Conservation (phyloP, 2,888 invertebrate genomes). For the Tridacna gigas region DNA sequence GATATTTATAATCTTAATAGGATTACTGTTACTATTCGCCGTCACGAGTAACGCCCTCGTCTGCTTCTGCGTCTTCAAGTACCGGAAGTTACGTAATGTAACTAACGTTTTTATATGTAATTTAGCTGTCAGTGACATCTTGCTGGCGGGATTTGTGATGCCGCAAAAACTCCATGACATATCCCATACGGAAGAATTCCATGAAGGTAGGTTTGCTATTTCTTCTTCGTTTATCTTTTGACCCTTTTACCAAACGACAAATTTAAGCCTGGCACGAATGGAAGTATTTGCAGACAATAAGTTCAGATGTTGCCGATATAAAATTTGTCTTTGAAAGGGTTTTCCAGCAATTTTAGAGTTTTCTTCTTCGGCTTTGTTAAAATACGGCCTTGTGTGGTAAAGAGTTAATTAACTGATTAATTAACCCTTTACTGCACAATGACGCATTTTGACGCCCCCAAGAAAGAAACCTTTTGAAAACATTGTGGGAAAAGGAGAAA, state of each 20-base stretch:
- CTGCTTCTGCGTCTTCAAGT: constrained; percentile 65
- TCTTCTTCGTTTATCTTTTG: neutral
- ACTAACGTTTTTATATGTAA: constrained; percentile 79
- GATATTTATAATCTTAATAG: constrained; percentile 61
- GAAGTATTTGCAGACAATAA: no score
- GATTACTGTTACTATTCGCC: constrained; percentile 63
- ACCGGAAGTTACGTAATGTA: constrained; percentile 69
- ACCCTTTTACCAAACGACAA: neutral
- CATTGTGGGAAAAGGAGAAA: constrained; percentile 13
- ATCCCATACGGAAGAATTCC: constrained; percentile 72
- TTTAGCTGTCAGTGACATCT: constrained; percentile 77
- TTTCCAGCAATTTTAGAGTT: no score
- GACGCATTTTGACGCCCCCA: no score
- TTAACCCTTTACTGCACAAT: no score
- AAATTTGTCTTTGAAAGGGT: no score
- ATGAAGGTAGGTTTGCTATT: constrained; percentile 71
- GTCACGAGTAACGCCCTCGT: constrained; percentile 72
- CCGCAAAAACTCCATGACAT: constrained; percentile 79
- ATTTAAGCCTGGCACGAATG: no score
- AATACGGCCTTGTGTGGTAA: no score
- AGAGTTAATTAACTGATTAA: no score
- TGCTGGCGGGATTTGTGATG: constrained; percentile 74
- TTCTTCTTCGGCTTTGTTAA: no score
- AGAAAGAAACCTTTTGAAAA: no score
- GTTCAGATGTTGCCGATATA: no score